Percentiles rank a stretch among this genome's conserved stretches.
These are phyloP conservation scores for Pseudocheirus occidentalis DNA, from an alignment of 2,797 vertebrate genomes.

Conservation along the genomic window DNA sequence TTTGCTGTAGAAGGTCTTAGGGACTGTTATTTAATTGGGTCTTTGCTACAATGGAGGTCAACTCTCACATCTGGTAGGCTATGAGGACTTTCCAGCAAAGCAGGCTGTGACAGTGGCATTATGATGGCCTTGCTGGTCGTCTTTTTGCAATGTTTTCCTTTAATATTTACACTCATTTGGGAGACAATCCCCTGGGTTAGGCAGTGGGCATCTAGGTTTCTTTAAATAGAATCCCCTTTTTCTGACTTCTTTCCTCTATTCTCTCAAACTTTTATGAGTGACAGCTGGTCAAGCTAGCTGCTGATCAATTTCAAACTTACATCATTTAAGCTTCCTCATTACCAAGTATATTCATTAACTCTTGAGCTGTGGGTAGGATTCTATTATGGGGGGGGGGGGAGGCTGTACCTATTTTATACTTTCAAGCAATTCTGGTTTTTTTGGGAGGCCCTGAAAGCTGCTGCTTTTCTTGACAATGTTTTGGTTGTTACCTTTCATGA, in stretches of 20 bases:
- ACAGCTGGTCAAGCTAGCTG: conserved; percentile 53
- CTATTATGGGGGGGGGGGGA: not conserved
- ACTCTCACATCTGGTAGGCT: conserved; percentile 34
- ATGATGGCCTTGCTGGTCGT: conserved; percentile 58
- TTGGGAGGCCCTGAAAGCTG: conserved; percentile 42
- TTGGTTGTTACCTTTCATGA: conserved; percentile 44
- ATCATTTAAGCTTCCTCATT: conserved; percentile 48
- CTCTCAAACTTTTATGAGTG: conserved; percentile 64
- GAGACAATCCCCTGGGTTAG: conserved; percentile 49
- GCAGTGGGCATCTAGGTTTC: conserved; percentile 47
- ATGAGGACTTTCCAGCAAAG: conserved; percentile 29
- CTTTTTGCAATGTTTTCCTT: conserved; percentile 55
- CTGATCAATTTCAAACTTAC: conserved; percentile 67
- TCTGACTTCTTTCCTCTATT: conserved; percentile 45
- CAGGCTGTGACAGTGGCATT: conserved; percentile 41
- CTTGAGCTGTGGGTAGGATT: conserved; percentile 6
- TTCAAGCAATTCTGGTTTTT: conserved; percentile 11
- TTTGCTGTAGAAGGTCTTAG: conserved; percentile 47
- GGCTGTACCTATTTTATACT: conserved; percentile 47
- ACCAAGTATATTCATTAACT: conserved; percentile 53
- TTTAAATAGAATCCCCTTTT: conserved; percentile 69
- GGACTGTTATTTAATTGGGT: conserved; percentile 2
- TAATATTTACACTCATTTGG: conserved; percentile 48
- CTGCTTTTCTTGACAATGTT: conserved; percentile 34
- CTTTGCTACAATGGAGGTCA: conserved; percentile 35